These are phyloP conservation scores for Poecilobothrus nobilitatus DNA, from an alignment of 2,888 invertebrate species.

Conservation along the genomic window DNA sequence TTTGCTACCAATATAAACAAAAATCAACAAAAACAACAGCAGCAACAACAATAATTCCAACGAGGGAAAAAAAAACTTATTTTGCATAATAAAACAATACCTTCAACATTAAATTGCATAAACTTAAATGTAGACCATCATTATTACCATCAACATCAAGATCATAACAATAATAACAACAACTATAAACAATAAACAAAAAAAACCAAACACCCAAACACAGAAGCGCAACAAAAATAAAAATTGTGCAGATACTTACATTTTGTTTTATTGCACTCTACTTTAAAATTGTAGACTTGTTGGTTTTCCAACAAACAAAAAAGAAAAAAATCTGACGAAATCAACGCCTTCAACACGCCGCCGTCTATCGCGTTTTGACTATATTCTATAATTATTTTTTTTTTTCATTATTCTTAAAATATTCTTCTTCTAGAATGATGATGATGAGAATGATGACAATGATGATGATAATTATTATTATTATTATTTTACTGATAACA, in stretches of 20 bases:
- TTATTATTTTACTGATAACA: background rate
- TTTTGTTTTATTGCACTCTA: background rate
- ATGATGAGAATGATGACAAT: no score
- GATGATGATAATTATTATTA: background rate
- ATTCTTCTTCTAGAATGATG: background rate
- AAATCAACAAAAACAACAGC: no score
- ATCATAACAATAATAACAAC: no score
- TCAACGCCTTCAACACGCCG: constrained; percentile 6
- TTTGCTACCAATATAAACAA: background rate
- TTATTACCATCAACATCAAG: background rate
- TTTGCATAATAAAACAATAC: constrained; percentile 6
- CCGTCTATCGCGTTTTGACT: background rate
- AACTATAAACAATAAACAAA: no score
- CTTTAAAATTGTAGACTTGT: background rate
- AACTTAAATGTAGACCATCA: constrained; percentile 6
- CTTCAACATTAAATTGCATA: background rate
- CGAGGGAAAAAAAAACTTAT: background rate
- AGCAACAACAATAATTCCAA: no score
- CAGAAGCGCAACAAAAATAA: background rate
- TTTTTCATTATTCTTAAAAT: background rate
- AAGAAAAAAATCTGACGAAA: background rate
- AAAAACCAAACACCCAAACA: background rate
- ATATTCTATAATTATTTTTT: background rate
- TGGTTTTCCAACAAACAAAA: no score
- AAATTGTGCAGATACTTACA: background rate